Base-by-base conservation (phyloP, 2,888 invertebrate genomes). In the Ophion obscuratus region DNA sequence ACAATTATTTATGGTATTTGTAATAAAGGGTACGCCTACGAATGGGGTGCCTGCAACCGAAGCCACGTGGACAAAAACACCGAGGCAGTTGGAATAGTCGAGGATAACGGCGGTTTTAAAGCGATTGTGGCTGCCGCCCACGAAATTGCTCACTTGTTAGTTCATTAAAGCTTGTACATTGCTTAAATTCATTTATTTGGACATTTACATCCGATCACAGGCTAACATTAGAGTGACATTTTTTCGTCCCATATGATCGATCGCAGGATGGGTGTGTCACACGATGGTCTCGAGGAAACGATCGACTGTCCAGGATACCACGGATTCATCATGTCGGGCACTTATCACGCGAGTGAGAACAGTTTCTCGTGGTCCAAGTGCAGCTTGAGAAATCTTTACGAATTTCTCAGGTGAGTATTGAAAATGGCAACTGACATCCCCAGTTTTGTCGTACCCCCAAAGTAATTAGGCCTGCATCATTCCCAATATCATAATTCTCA, bases 81-180 rank as follows among this genome's bases (percentile, higher is more conserved):
- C 11, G 91, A 92, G 83, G 91, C 92, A 44, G 91, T 92, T 64
- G 91, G 91, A 31, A 71, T 93, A n/a, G 87, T 92, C n/a, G 92
- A 93, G 78, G 93, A 93, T 78, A 91, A 93, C 81, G 92, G 92
- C 61, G 93, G 92, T 31, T 93, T 89, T 84, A 88, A 89, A 64
- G 92, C 91, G 6, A 90, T 93, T 57, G 88, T 93, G 82, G 90
- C 91, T 7, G 87, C 92, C 17, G 90, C 92, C 81, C 93, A 93
- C 70, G 93, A 93, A 89, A 62, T 93, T 47, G 93, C 91, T 3
- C 93, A 93, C 84, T 86, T 93, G 93, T 93, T 87, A 89, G 92
- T 89, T 66, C 10, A 66, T 40, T 27, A 47, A 24, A n/a, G 10
- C 20, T 1, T 53, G 14, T 17, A 40, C 6, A 40, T 40, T 9